phyloP scores from a whole-genome alignment of 2,113 vertebrate species.

The Micromys minutus region DNA sequence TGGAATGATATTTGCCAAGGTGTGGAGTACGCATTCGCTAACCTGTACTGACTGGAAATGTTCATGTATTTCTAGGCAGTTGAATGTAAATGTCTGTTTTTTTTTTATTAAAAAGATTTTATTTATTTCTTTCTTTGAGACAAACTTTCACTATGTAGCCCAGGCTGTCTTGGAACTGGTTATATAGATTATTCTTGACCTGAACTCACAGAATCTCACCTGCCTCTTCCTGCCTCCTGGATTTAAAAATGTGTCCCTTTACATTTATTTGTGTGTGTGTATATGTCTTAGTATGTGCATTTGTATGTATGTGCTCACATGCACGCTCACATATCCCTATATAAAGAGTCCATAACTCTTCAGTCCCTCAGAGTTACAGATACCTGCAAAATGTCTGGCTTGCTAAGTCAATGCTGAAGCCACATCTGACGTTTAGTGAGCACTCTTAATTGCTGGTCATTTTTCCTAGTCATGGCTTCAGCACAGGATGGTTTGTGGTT shows the following conservation, averaged over 20 bases:
- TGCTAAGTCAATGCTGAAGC: neutral
- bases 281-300: neutral
- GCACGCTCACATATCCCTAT: too few relatives aligned
- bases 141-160: neutral
- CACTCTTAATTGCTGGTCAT: neutral
- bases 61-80: constrained; percentile 15
- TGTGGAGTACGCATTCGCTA: neutral
- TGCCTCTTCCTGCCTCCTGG: neutral
- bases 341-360: neutral
- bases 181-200: neutral
- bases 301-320: neutral
- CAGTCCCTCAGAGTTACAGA: neutral
- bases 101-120: neutral
- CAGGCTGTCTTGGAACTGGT: neutral
- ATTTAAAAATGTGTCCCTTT: neutral
- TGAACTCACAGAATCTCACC: neutral
- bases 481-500: neutral
- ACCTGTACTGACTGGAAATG: neutral
- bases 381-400: neutral
- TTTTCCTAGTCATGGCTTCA: neutral
- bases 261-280: neutral
- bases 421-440: neutral
- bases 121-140: neutral
- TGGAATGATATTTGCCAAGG: neutral
- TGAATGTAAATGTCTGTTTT: neutral